Base-by-base conservation (phyloP, 2,797 vertebrate genomes). In the Pagetopsis macropterus region DNA sequence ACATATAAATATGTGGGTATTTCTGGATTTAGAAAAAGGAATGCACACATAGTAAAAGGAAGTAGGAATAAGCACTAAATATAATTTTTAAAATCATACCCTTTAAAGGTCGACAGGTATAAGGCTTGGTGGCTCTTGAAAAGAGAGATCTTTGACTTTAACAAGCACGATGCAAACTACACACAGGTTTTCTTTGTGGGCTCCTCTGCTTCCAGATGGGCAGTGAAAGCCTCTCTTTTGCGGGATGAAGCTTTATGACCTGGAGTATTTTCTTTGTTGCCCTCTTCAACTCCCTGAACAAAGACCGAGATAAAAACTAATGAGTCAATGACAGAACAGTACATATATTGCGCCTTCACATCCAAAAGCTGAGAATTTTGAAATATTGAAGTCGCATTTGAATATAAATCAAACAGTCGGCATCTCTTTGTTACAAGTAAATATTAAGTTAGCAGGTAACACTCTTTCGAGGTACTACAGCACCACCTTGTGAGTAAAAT, bases 131-230 rank as follows among this genome's bases (percentile, higher is more conserved):
- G 9, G 37, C 45, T 65, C 5, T 13, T 11, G 8, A 55, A 40
- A 63, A 27, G 15, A 46, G 9, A 21, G 11, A 55, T 3, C 5
- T 27, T 33, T 37, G 50, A 33, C 17, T 44, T 23, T 2, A 59
- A 71, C 4, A 50, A 41, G 33, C 5, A 4, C 45, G 16, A 50
- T 3, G 40, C 10, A 69, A 75, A 71, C 70, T 93, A 94, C 16
- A 84, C 1, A 59, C 87, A 82, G 9, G 63, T 67, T 83, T 64
- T 93, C 79, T 94, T 94, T 40, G 83, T 43, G 31, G 86, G 49
- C 16, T 88, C 76, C 44, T 85, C 83, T 14, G 40, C 48, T n/a
- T 80, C 76, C 10, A 83, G 76, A 13, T 78, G 62, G 12, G 41
- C 49, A 74, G 7, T 8, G 2, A 50, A 57, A 1, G 68, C 59